Evolutionary conservation across 1,140 invertebrate species (phyloP), one percentile per base, ranked within the genome.

Genomic region (Leptinotarsa texana): DNA sequence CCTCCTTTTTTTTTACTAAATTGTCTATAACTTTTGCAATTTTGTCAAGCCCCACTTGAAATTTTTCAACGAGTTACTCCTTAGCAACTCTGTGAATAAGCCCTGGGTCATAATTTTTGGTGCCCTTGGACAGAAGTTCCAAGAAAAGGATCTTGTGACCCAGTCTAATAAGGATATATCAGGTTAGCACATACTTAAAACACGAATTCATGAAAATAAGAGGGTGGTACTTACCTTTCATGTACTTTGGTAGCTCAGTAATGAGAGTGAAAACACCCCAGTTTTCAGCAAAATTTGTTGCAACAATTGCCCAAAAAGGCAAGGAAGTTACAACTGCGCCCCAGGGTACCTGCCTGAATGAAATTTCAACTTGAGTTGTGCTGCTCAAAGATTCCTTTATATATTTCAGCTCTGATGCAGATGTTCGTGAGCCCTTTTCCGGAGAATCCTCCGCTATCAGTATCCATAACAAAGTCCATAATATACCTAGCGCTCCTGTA

Each of bases 181-280:
- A 27, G 27, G 27, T 5, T 5, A 6, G 27, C 27, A 5, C 4
- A 27, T 27, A 27, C 6, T 27, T 5, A 27, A 27, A 27, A 27
- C 24, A 27, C 24, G 24, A 27, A 27, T 27, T 27, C 0, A 27
- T 27, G 24, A 27, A 27, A 27, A 51, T 51, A 15, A 15, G 4
- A 51, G 13, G 17, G 49, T 15, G 49, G 17, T 17, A 51, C 13
- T 65, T 73, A 94, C 93, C 93, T 87, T 90, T 93, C 90, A 98
- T 93, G 84, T 96, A 98, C 48, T 92, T 95, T 5, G 96, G 96
- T 27, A 98, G 85, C 79, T 95, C 93, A 0, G 95, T 96, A 0
- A 97, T 88, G 82, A 96, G 89, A 0, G 95, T 97, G 82, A 97
- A 97, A 85, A 97, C 96, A 11, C 95, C 96, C 96, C 96, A 98